Conservation (phyloP, 2,113 vertebrate genomes). For the Aldabrachelys gigantea region DNA sequence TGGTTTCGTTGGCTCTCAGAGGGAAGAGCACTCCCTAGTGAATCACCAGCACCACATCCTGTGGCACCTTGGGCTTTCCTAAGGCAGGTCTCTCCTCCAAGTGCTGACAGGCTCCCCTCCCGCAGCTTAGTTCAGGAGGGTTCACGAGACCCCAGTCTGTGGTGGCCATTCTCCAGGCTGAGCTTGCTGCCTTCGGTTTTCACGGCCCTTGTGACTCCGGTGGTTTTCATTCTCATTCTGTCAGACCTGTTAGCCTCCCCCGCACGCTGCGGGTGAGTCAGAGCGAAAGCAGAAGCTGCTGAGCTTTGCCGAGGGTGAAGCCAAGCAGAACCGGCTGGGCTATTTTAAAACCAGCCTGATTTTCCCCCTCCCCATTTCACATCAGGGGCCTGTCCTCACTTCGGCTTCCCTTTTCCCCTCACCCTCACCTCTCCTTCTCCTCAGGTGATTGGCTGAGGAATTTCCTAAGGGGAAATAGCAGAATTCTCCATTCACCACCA, state of each 20-base stretch:
- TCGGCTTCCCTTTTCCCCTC: slow-evolving; percentile 8
- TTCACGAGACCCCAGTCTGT: not conserved
- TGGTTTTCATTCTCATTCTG: not conserved
- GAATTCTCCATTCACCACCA: rapidly evolving
- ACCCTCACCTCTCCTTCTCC: not conserved
- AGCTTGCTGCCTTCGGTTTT: not conserved
- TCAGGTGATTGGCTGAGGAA: not conserved
- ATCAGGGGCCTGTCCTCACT: not conserved
- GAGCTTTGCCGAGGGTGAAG: slow-evolving; percentile 43
- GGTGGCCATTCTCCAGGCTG: not conserved
- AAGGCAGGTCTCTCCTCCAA: not conserved
- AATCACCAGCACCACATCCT: not conserved
- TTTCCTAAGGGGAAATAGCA: not conserved
- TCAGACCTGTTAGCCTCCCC: not conserved
- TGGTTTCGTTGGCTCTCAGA: not conserved
- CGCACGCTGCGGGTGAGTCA: slow-evolving; percentile 74
- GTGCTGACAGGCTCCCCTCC: not conserved
- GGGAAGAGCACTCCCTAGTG: not conserved
- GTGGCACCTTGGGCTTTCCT: not conserved
- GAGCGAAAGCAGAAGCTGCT: slow-evolving; percentile 84
- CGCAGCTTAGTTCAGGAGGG: not conserved
- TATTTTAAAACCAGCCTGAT: slow-evolving; percentile 81
- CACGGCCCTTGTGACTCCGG: not conserved
- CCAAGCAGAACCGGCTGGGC: slow-evolving; percentile 78
- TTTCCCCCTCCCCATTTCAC: slow-evolving; percentile 50